Evolutionary conservation across 1,140 invertebrate species (phyloP).

Genomic region (Paraescarpia echinospica): DNA sequence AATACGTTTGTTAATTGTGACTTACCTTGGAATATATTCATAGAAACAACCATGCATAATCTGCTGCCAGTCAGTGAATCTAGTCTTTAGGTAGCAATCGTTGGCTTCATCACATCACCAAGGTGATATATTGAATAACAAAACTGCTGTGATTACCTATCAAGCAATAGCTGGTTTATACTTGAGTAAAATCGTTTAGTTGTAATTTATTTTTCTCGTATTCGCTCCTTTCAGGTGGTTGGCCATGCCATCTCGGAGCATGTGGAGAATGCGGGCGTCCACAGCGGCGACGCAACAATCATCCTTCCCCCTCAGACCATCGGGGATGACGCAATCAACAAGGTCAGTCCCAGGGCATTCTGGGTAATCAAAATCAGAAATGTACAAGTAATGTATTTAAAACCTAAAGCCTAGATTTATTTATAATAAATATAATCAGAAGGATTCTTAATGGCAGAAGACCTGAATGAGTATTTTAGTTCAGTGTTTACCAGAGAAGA

Average conservation of each 20-base stretch:
- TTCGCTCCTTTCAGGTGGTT: conserved; percentile 38
- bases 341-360: not conserved
- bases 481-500: too few relatives aligned
- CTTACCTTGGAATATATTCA: not conserved
- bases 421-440: too few relatives aligned
- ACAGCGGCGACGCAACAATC: conserved; percentile 97
- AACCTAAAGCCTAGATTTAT: too few relatives aligned
- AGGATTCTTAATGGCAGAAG: too few relatives aligned
- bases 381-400: too few relatives aligned
- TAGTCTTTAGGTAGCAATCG: not conserved
- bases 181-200: not conserved
- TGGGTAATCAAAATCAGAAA: too few relatives aligned
- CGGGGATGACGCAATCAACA: conserved; percentile 76
- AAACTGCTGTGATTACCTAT: not conserved
- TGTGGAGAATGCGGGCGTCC: conserved; percentile 98
- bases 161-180: not conserved
- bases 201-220: not conserved
- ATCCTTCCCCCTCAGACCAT: conserved; percentile 98
- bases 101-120: not conserved
- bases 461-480: too few relatives aligned
- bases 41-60: not conserved
- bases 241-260: conserved; percentile 91
- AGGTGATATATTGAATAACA: not conserved
- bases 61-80: not conserved
- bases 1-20: not conserved